Evolutionary conservation across 2,113 vertebrate species (phyloP).

Genomic region (Centropus bengalensis): DNA sequence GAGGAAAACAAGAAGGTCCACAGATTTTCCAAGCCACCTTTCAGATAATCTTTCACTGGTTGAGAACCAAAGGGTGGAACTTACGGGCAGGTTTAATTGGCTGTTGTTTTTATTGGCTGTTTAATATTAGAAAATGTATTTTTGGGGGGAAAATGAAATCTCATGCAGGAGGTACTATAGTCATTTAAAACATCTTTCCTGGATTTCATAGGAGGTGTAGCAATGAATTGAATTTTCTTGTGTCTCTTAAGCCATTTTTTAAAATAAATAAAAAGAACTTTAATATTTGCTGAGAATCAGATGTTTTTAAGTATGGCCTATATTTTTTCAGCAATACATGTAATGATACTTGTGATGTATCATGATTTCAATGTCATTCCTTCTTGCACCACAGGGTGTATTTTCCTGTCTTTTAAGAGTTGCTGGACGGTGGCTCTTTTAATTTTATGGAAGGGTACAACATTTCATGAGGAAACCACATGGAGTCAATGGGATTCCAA

Average conservation of each 20-base stretch:
- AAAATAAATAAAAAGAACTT: not conserved
- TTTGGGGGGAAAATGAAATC: fast-evolving
- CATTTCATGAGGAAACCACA: not conserved
- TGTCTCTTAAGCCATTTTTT: not conserved
- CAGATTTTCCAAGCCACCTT: not conserved
- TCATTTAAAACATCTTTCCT: not conserved
- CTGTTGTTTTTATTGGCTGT: not conserved
- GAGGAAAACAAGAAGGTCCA: not conserved
- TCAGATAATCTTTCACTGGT: not conserved
- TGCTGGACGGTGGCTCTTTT: not conserved
- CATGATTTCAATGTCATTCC: not conserved
- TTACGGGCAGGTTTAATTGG: not conserved
- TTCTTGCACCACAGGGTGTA: not conserved
- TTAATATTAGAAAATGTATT: not conserved
- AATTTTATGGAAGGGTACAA: not conserved
- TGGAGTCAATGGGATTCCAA: not conserved
- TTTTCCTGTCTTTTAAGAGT: not conserved
- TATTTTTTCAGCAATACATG: not conserved
- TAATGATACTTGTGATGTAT: not conserved
- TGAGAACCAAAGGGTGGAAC: not conserved
- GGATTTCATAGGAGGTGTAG: not conserved
- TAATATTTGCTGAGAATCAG: not conserved
- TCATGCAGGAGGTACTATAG: not conserved
- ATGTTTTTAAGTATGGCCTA: not conserved
- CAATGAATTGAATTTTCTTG: not conserved